phyloP scores from a whole-genome alignment of 2,113 vertebrate species.

The Ceuthmochares aereus region DNA sequence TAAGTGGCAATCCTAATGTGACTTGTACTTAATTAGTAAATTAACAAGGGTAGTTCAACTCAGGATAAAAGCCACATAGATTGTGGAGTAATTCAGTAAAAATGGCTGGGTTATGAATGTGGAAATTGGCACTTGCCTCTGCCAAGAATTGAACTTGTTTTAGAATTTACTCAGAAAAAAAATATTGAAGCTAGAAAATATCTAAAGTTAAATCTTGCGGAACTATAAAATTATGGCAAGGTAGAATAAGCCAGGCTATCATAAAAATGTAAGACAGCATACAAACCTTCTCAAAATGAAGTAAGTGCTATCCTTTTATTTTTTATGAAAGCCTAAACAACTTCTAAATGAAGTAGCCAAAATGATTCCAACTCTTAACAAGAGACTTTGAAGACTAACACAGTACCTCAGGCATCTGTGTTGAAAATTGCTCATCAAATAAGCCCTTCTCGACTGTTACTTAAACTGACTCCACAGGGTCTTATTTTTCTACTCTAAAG shows the following conservation, averaged over 20 bases:
- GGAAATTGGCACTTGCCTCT: not conserved
- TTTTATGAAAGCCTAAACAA: not conserved
- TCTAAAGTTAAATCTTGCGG: not conserved
- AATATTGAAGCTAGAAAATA: not conserved
- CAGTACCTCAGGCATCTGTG: not conserved
- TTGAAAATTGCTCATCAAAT: conserved; percentile 1
- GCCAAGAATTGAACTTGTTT: not conserved
- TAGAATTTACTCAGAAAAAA: not conserved
- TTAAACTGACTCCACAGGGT: not conserved
- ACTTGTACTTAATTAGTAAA: not conserved
- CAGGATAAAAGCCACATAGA: not conserved
- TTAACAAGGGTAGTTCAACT: not conserved
- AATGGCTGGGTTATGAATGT: not conserved
- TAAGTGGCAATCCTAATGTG: not conserved
- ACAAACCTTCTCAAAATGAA: not conserved
- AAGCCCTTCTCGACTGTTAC: not conserved
- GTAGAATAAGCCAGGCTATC: not conserved
- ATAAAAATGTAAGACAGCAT: not conserved
- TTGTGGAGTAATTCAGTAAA: not conserved
- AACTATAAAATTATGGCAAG: not conserved
- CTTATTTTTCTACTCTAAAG: not conserved
- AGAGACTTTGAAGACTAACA: not conserved
- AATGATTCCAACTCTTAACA: not conserved
- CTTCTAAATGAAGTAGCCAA: not conserved
- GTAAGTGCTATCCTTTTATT: not conserved